Percentiles rank a stretch among this genome's conserved stretches.
phyloP scores from a whole-genome alignment of 2,113 vertebrate genomes.

The Chloebia gouldiae region DNA sequence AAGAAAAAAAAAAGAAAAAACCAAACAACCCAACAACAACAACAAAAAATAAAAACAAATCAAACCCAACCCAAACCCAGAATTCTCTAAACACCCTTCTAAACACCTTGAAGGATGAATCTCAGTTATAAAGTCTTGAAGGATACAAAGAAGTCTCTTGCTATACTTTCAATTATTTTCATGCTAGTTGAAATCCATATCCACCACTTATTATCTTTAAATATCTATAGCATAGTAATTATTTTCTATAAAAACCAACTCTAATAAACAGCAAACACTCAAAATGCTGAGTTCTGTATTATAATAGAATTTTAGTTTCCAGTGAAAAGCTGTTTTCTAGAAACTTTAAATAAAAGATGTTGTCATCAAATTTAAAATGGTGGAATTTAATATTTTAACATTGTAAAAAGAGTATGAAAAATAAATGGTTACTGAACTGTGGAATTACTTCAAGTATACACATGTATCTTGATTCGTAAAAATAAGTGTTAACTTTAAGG shows the following conservation, averaged over 20 bases:
- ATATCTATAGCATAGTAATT: background rate
- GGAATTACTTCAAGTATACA: background rate
- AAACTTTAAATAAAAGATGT: background rate
- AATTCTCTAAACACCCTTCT: no score
- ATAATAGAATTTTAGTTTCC: background rate
- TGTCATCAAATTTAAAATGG: background rate
- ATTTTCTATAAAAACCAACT: background rate
- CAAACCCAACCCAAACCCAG: background rate
- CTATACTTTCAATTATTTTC: background rate
- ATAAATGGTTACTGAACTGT: background rate
- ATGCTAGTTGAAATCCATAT: background rate
- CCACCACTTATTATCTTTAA: background rate
- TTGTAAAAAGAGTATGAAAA: background rate
- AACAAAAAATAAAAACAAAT: background rate
- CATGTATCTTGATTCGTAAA: background rate
- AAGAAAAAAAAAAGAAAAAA: background rate
- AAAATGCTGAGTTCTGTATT: background rate
- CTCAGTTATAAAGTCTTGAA: background rate
- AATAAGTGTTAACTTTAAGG: background rate
- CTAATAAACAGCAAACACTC: background rate
- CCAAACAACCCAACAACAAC: background rate
- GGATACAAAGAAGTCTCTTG: background rate
- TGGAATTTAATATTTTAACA: background rate
- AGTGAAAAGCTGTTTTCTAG: background rate
- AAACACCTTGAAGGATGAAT: background rate